Percentiles rank a stretch among this genome's conserved stretches.
Conservation (phyloP, 2,797 vertebrate genomes). For the Martes flavigula region DNA sequence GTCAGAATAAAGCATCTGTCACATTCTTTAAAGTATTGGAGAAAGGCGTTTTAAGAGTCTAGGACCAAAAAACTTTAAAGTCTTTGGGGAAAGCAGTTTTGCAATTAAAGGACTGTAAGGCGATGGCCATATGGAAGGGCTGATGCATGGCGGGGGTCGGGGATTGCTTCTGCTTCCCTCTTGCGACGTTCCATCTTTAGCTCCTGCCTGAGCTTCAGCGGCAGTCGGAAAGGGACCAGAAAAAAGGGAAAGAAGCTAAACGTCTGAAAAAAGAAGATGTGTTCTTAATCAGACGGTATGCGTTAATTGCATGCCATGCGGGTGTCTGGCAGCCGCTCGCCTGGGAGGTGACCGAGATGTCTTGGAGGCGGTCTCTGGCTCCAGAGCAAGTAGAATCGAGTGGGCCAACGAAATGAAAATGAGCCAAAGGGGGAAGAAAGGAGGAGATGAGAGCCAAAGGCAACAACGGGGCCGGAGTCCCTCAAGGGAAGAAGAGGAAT, state of each 20-base stretch:
- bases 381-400: background rate
- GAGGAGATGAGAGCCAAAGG: background rate
- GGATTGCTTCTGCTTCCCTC: background rate
- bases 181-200: background rate
- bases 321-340: no score
- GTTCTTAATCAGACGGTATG: background rate
- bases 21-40: background rate
- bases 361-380: background rate
- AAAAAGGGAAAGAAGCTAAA: background rate
- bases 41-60: background rate
- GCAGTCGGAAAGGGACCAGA: background rate
- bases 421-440: background rate
- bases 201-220: background rate
- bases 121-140: accelerated
- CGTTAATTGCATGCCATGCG: accelerated
- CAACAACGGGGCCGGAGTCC: background rate
- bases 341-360: background rate
- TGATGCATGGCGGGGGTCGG: accelerated
- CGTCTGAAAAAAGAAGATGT: background rate
- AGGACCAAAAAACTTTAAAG: background rate
- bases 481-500: background rate
- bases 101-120: background rate
- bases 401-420: background rate
- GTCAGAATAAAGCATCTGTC: conserved; percentile 44
- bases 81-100: conserved; percentile 24